phyloP scores from a whole-genome alignment of 2,888 invertebrate species.

The Cloeon dipterum region DNA sequence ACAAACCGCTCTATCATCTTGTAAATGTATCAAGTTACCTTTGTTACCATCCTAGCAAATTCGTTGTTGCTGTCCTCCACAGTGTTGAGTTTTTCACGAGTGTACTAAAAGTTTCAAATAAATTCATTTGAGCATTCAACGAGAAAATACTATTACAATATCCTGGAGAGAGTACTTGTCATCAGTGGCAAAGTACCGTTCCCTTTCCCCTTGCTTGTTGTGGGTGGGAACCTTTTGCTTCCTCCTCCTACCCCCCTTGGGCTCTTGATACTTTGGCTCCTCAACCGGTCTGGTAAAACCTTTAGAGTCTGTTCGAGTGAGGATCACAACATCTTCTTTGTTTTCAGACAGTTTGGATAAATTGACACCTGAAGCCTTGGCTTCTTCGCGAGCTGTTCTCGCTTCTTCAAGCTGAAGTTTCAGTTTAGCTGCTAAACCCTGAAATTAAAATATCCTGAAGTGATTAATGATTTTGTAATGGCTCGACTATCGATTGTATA shows the following conservation, averaged over 20 bases:
- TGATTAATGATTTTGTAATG: no score
- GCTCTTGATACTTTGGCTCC: conserved; percentile 15
- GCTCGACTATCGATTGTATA: background rate
- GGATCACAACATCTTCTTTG: conserved; percentile 32
- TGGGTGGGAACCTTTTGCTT: conserved; percentile 46
- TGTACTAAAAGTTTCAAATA: conserved; percentile 31
- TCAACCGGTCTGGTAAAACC: conserved; percentile 45
- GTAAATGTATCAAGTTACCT: conserved; percentile 12
- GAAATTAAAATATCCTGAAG: conserved; percentile 7
- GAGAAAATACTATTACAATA: conserved; percentile 30
- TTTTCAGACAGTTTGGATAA: conserved; percentile 12
- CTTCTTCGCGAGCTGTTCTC: conserved; percentile 20
- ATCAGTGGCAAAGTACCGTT: conserved; percentile 73
- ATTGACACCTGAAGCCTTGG: conserved; percentile 8
- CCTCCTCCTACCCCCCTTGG: conserved; percentile 16
- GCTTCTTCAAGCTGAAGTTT: conserved; percentile 52
- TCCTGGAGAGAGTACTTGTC: conserved; percentile 65
- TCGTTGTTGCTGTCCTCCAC: conserved; percentile 59
- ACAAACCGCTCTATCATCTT: conserved; percentile 1
- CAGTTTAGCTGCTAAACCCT: conserved; percentile 39
- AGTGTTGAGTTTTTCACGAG: conserved; percentile 56
- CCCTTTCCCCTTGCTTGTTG: conserved; percentile 36
- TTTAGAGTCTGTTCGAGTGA: conserved; percentile 39
- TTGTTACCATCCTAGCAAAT: conserved; percentile 47
- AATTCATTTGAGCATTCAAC: conserved; percentile 2